Conservation (phyloP, 2,888 invertebrate genomes). For the Cepaea hortensis region DNA sequence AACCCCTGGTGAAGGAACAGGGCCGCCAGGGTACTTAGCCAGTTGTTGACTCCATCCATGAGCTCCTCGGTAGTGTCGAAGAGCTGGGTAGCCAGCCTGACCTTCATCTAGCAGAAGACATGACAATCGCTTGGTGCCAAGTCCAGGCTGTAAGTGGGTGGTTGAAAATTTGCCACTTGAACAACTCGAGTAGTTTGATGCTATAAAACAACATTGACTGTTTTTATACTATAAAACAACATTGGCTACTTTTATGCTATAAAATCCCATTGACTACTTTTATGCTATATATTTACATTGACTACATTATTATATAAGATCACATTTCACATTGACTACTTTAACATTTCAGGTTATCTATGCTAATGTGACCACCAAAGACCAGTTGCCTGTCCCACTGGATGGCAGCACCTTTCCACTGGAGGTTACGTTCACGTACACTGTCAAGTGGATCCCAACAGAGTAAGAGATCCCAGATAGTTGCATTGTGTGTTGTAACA, state of each 20-base stretch:
- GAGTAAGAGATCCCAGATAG: conserved; percentile 67
- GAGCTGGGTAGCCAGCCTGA: no score
- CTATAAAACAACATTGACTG: background rate
- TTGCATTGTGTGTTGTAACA: background rate
- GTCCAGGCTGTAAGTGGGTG: no score
- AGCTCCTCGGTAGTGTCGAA: no score
- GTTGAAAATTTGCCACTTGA: no score
- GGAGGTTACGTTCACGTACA: conserved; percentile 77
- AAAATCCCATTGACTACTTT: no score
- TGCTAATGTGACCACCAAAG: conserved; percentile 77
- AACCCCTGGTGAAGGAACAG: no score
- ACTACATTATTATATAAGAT: no score
- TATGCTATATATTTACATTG: background rate
- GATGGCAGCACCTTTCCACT: conserved; percentile 73
- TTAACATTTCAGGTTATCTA: conserved; percentile 74
- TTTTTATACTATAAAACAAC: background rate
- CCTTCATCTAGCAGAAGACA: no score
- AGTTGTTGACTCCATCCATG: no score
- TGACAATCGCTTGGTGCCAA: no score
- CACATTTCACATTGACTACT: background rate
- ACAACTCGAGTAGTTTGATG: no score
- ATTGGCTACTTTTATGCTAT: background rate
- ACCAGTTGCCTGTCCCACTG: conserved; percentile 74
- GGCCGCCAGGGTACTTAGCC: no score
- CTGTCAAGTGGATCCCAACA: conserved; percentile 77